Evolutionary conservation across 2,888 invertebrate species (phyloP), one percentile per base, ranked within the genome.

Genomic region (Pandemis cinnamomeana): DNA sequence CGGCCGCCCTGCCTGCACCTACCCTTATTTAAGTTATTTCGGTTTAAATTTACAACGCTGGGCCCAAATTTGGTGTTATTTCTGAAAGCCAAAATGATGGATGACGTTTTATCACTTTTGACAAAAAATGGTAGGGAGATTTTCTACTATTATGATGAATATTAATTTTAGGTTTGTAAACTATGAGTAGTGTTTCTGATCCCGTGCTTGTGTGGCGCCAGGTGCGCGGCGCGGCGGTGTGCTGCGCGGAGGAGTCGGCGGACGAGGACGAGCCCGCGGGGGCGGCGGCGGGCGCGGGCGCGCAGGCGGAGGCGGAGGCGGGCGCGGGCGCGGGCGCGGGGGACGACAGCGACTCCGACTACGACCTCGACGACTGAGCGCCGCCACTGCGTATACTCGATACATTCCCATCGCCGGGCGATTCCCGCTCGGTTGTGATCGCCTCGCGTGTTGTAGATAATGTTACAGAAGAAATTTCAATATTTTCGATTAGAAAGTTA

Each of bases 151-250:
- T 20, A 36, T 2, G 27, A 4, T 36, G 27, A 36, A 36, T 36
- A 36, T 51, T 5, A 51, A n/a, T 51, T 51, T 51, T 13, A n/a
- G 13, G n/a, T 3, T 5, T n/a, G 5, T n/a, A 13, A 13, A 5
- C 13, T 51, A n/a, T 51, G n/a, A n/a, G 4, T n/a, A n/a, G 3
- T 55, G 7, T 2, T 55, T 55, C 7, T 8, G 2, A 11, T 55
- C 7, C 7, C 8, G 7, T 7, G 3, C 42, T 67, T 36, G 27
- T 36, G 27, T 36, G 1, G 5, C 10, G n/a, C 6, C 46, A 58
- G 60, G 62, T 13, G 10, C 53, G 42, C 74, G 76, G 72, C 74
- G 79, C 76, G 36, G 71, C 64, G 71, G 27, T 63, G 71, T 77
- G 70, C 72, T 72, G 68, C 62, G 67, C 67, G 8, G 67, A 68